These are phyloP conservation scores for Cephus pygmeus DNA, from an alignment of 2,888 invertebrate genomes.

Conservation along the genomic window DNA sequence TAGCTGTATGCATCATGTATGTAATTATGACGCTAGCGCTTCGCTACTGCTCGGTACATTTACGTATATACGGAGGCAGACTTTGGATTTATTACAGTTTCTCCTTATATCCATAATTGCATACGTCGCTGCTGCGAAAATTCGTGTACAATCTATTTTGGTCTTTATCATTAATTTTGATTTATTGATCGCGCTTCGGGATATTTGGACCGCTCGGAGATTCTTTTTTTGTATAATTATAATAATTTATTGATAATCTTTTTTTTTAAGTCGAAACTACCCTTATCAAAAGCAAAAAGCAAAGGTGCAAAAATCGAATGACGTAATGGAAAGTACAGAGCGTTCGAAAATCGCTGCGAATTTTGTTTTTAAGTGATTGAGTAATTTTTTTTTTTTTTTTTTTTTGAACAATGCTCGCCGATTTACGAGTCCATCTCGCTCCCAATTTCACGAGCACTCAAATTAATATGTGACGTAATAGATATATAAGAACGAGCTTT, in stretches of 20 bases:
- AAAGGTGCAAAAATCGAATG: not conserved
- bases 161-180: not conserved
- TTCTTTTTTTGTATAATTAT: not conserved
- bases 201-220: not conserved
- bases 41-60: not conserved
- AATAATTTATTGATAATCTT: no score
- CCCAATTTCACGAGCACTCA: not conserved
- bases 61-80: not conserved
- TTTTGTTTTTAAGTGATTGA: not conserved
- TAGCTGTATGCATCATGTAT: conserved; percentile 7
- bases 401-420: not conserved
- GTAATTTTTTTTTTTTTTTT: not conserved
- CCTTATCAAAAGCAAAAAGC: no score
- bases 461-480: not conserved
- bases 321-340: not conserved
- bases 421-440: not conserved
- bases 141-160: not conserved
- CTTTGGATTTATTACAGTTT: not conserved
- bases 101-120: not conserved
- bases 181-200: not conserved
- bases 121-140: not conserved
- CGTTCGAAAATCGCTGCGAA: not conserved
- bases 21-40: not conserved
- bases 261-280: no score
- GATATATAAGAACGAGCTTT: not conserved